A percentile compares a stretch with the other conserved stretches of the same genome.
phyloP scores from a whole-genome alignment of 2,888 invertebrate species.

The Microchrysa polita region DNA sequence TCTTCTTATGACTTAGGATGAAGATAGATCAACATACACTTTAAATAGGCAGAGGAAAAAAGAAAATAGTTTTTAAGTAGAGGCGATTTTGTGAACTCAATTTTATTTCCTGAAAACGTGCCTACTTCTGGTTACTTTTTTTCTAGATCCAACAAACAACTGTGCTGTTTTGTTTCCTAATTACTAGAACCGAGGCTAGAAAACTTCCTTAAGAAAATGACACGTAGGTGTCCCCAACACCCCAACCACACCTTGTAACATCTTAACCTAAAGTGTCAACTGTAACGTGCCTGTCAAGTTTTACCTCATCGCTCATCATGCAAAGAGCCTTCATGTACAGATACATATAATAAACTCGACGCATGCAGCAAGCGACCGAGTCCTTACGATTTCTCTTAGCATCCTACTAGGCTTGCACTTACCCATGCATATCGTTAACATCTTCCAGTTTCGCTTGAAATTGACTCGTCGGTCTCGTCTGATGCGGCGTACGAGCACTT shows the following conservation, averaged over 20 bases:
- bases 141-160: too few relatives aligned
- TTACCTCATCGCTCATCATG: neutral
- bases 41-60: too few relatives aligned
- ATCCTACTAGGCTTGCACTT: slow-evolving; percentile 44
- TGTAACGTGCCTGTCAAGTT: neutral
- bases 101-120: too few relatives aligned
- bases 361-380: neutral
- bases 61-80: too few relatives aligned
- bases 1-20: too few relatives aligned
- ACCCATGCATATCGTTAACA: slow-evolving; percentile 70
- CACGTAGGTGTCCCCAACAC: neutral
- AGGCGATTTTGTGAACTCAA: too few relatives aligned
- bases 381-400: neutral
- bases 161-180: too few relatives aligned
- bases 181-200: too few relatives aligned
- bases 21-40: too few relatives aligned
- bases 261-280: too few relatives aligned
- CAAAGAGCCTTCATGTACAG: neutral
- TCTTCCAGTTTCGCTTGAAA: slow-evolving; percentile 68
- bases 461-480: slow-evolving; percentile 65
- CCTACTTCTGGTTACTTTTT: too few relatives aligned
- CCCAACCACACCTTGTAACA: neutral
- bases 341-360: too few relatives aligned
- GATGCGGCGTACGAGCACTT: slow-evolving; percentile 65
- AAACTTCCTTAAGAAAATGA: neutral